Evolutionary conservation across 2,888 invertebrate genomes (phyloP).

Genomic region (Drosophila cyrtoloma): DNA sequence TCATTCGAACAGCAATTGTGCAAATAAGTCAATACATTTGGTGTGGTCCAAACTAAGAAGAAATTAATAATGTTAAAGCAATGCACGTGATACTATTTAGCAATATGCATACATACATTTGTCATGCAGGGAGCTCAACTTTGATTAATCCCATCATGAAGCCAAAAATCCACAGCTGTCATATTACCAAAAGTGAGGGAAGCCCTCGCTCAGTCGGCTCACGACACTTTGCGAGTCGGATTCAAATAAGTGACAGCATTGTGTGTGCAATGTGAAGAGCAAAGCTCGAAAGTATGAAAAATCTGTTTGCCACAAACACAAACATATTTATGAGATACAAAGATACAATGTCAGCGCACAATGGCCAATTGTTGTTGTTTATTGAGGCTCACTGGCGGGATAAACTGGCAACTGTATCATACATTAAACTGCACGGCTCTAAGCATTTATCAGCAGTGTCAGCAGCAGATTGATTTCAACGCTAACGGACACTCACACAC

Average conservation of each 20-base stretch:
- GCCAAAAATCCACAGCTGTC: constrained; percentile 49
- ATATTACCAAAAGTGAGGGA: constrained; percentile 52
- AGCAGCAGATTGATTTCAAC: constrained; percentile 70
- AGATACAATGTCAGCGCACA: constrained; percentile 32
- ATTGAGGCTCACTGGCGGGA: constrained; percentile 49
- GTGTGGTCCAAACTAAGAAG: background rate
- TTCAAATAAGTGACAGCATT: constrained; percentile 54
- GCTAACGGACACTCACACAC: constrained; percentile 34
- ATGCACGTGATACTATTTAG: background rate
- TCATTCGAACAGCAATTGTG: constrained; percentile 4
- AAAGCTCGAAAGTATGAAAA: constrained; percentile 44
- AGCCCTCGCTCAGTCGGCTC: constrained; percentile 19
- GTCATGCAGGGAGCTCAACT: constrained; percentile 9
- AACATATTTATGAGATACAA: constrained; percentile 45
- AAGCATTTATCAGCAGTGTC: constrained; percentile 64
- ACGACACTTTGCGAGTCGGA: constrained; percentile 30
- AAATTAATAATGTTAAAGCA: constrained; percentile 5
- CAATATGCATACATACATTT: background rate
- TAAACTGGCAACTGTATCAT: constrained; percentile 45
- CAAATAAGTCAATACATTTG: constrained; percentile 5
- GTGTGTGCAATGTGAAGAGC: constrained; percentile 30
- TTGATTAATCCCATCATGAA: background rate
- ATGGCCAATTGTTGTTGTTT: constrained; percentile 38
- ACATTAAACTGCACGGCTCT: constrained; percentile 48
- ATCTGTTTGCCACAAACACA: constrained; percentile 31